Percentiles rank a stretch among this genome's conserved stretches.
phyloP scores from a whole-genome alignment of 2,888 invertebrate genomes.

The Hypercompe scribonia region DNA sequence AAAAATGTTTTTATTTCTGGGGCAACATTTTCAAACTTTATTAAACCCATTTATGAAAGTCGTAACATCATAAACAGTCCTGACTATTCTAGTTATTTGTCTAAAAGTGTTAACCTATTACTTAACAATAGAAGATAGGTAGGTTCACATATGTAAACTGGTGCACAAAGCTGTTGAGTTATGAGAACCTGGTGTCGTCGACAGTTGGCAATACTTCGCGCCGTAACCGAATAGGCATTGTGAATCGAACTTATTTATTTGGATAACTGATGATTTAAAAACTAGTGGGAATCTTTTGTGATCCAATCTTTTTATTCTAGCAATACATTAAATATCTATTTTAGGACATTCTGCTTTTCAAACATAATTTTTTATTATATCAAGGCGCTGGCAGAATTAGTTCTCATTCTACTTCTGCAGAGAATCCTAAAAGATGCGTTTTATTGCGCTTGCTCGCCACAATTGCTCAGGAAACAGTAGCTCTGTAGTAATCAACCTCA shows the following conservation, averaged over 20 bases:
- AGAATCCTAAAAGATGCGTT: too few relatives aligned
- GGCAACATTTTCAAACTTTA: too few relatives aligned
- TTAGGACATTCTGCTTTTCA: too few relatives aligned
- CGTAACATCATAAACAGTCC: too few relatives aligned
- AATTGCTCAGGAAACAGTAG: neutral
- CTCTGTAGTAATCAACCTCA: neutral
- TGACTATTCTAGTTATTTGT: neutral
- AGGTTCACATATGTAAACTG: constrained; percentile 44
- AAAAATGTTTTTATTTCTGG: too few relatives aligned
- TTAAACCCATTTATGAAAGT: too few relatives aligned
- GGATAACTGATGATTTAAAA: constrained; percentile 25
- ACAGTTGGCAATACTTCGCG: constrained; percentile 54
- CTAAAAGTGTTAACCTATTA: neutral
- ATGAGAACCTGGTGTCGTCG: constrained; percentile 58
- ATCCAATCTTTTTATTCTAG: neutral
- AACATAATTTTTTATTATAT: too few relatives aligned
- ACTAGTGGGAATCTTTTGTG: constrained; percentile 25
- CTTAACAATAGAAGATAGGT: constrained; percentile 32
- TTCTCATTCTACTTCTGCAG: too few relatives aligned
- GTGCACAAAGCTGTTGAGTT: constrained; percentile 62
- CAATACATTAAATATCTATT: neutral
- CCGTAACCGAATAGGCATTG: constrained; percentile 35
- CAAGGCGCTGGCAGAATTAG: too few relatives aligned
- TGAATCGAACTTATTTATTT: constrained; percentile 35
- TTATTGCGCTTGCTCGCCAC: too few relatives aligned